Conservation (phyloP, 2,888 invertebrate genomes). For the Cyclophora albipunctata region DNA sequence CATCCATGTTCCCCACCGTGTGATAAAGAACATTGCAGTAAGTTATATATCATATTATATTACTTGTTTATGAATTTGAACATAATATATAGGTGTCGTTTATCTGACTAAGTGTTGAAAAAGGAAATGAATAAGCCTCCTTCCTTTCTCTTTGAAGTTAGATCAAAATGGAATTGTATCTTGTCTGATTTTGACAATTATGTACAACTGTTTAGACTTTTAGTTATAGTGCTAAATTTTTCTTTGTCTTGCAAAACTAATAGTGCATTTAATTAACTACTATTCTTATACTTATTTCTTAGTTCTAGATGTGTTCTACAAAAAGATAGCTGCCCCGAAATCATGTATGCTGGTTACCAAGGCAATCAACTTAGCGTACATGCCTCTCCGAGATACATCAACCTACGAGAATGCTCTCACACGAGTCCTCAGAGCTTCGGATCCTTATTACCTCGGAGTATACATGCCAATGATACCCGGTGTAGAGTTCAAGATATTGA, state of each 20-base stretch:
- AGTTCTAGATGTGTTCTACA: slow-evolving; percentile 56
- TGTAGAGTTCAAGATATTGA: slow-evolving; percentile 51
- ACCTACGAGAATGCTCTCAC: slow-evolving; percentile 38
- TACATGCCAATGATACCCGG: slow-evolving; percentile 56
- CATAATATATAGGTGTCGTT: no score
- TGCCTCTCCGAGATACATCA: slow-evolving; percentile 42
- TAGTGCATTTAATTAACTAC: no score
- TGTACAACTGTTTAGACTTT: no score
- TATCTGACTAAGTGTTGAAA: no score
- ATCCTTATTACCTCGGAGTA: slow-evolving; percentile 50
- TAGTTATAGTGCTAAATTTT: no score
- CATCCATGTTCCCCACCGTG: slow-evolving; percentile 47
- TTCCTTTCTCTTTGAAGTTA: no score
- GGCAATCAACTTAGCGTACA: slow-evolving; percentile 42
- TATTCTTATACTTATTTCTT: no score
- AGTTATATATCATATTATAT: slow-evolving; percentile 30
- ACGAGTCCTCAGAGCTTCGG: slow-evolving; percentile 14
- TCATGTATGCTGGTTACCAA: slow-evolving; percentile 50
- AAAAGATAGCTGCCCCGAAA: slow-evolving; percentile 44
- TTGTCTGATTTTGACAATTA: no score
- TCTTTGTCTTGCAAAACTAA: no score
- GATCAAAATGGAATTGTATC: no score
- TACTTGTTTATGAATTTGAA: no score
- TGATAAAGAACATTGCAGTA: slow-evolving; percentile 51
- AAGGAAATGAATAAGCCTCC: no score